Evolutionary conservation across 1,140 invertebrate species (phyloP).

Genomic region (Conopomorpha cramerella): DNA sequence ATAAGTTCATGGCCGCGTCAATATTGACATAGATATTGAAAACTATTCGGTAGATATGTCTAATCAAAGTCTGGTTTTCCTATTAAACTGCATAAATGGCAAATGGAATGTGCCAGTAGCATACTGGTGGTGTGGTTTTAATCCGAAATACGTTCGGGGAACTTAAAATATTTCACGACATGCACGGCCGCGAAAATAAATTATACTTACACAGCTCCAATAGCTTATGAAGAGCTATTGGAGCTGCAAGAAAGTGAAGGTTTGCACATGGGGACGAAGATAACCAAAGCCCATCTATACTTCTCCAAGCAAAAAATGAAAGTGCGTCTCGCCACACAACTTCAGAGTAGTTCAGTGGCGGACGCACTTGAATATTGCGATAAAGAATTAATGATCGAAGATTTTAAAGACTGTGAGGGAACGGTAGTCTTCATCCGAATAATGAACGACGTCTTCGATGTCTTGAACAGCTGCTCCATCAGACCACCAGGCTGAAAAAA

Average conservation of each 20-base stretch:
- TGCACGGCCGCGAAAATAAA: background rate
- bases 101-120: slow-evolving; percentile 1
- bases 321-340: background rate
- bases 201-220: no score
- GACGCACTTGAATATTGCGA: background rate
- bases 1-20: slow-evolving; percentile 1
- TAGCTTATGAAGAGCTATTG: background rate
- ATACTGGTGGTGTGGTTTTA: background rate
- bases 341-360: background rate
- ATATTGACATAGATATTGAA: background rate
- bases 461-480: slow-evolving; percentile 6
- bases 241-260: background rate
- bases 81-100: slow-evolving; percentile 2
- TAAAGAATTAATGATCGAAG: slow-evolving; percentile 14
- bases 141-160: background rate
- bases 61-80: slow-evolving; percentile 1
- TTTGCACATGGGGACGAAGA: background rate
- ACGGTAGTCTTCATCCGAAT: slow-evolving; percentile 8
- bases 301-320: background rate
- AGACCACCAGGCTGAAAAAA: slow-evolving; percentile 8
- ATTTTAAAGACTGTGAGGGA: slow-evolving; percentile 7
- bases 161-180: background rate
- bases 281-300: background rate
- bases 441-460: slow-evolving; percentile 13
- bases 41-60: background rate